These are phyloP conservation scores for Cotesia typhae DNA, from an alignment of 1,140 invertebrate species.

Conservation along the genomic window DNA sequence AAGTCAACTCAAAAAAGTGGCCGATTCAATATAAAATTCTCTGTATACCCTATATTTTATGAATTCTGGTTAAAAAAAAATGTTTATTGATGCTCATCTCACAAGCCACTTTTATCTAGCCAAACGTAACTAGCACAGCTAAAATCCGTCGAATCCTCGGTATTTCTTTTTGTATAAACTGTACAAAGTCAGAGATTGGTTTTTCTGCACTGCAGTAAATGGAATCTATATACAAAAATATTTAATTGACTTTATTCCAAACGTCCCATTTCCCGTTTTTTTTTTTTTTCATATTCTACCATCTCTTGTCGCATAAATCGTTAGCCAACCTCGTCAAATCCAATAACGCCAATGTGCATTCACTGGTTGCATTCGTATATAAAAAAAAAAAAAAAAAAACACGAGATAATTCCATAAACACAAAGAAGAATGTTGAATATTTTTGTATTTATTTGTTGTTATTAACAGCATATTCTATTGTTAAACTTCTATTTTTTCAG, in stretches of 20 bases:
- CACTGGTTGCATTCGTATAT: background rate
- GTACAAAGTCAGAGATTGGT: background rate
- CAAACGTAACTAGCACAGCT: too few relatives aligned
- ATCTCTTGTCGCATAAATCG: background rate
- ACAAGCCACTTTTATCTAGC: too few relatives aligned
- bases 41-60: too few relatives aligned
- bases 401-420: background rate
- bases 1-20: too few relatives aligned
- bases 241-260: constrained; percentile 1
- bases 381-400: constrained; percentile 1
- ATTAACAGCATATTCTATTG: background rate
- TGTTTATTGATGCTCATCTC: too few relatives aligned
- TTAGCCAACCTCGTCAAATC: constrained; percentile 13
- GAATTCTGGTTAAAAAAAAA: too few relatives aligned
- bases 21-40: too few relatives aligned
- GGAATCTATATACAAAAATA: background rate
- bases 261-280: background rate
- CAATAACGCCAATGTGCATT: constrained; percentile 17
- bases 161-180: background rate
- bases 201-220: background rate
- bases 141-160: background rate
- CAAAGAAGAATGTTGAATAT: background rate
- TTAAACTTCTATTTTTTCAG: too few relatives aligned
- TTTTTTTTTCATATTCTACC: background rate
- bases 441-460: background rate